Conservation (phyloP, 2,797 vertebrate species). For the Premnoplex brunnescens region DNA sequence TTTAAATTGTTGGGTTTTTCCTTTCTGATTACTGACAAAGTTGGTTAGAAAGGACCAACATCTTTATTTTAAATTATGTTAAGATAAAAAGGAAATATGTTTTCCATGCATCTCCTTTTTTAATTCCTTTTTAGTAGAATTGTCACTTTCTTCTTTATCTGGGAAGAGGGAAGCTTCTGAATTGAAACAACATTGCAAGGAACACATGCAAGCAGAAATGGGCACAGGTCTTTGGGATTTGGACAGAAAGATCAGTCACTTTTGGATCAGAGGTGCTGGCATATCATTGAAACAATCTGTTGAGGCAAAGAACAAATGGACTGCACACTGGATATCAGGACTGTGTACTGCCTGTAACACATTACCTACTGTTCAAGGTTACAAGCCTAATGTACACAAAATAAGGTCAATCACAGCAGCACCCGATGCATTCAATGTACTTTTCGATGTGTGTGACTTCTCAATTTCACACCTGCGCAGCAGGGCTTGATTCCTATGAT, state of each 20-base stretch:
- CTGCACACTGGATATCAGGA: background rate
- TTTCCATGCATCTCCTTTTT: background rate
- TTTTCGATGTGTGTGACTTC: background rate
- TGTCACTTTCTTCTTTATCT: background rate
- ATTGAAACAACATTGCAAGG: background rate
- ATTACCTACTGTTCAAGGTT: background rate
- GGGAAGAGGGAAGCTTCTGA: background rate
- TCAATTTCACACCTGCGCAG: constrained; percentile 2
- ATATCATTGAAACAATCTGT: background rate
- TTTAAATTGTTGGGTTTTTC: background rate
- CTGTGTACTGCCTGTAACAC: background rate
- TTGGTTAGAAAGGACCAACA: background rate
- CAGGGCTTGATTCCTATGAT: background rate
- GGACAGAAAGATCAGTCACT: background rate
- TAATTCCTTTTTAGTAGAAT: background rate
- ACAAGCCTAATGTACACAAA: background rate
- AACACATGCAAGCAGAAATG: background rate
- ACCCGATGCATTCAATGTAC: background rate
- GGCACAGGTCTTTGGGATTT: background rate
- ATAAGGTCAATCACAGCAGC: constrained; percentile 16
- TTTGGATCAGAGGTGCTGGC: background rate
- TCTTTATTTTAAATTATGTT: background rate
- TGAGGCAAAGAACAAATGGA: constrained; percentile 15
- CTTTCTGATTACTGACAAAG: background rate
- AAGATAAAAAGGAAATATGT: background rate